Evolutionary conservation across 2,888 invertebrate species (phyloP).

Genomic region (Phalera bucephala): DNA sequence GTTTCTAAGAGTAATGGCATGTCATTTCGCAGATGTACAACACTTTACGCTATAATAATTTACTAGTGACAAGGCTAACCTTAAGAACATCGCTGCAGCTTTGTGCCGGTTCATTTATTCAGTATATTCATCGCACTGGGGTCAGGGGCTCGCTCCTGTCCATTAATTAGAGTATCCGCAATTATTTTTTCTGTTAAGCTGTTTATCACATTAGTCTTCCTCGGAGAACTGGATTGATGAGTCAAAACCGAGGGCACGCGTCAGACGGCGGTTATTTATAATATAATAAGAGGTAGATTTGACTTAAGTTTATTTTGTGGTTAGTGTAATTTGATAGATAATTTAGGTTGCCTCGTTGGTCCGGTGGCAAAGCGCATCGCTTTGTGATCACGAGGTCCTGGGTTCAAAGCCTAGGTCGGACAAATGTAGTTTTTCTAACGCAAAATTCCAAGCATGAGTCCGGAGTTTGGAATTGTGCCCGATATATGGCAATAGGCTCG

Average conservation of each 20-base stretch:
- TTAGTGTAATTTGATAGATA: no score
- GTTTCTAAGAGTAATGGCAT: slow-evolving; percentile 48
- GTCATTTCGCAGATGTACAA: slow-evolving; percentile 29
- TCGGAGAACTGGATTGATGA: slow-evolving; percentile 52
- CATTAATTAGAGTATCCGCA: slow-evolving; percentile 78
- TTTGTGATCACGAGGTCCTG: no score
- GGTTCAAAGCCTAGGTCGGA: no score
- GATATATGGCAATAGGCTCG: no score
- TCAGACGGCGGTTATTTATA: slow-evolving; percentile 42
- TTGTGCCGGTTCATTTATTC: slow-evolving; percentile 51
- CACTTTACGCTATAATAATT: slow-evolving; percentile 29
- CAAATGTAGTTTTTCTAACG: no score
- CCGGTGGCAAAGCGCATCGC: no score
- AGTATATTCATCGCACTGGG: slow-evolving; percentile 42
- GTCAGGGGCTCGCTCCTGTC: slow-evolving; percentile 68
- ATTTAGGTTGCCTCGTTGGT: no score
- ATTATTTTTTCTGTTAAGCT: slow-evolving; percentile 65
- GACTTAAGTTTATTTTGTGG: no score
- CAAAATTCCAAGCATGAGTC: no score
- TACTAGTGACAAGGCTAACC: slow-evolving; percentile 41
- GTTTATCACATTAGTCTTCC: slow-evolving; percentile 71
- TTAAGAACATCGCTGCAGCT: slow-evolving; percentile 26
- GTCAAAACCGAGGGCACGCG: slow-evolving; percentile 64
- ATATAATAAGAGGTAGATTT: no score
- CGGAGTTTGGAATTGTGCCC: no score